Base-by-base conservation (phyloP, 2,113 vertebrate species). In the Vanacampus margaritifer region DNA sequence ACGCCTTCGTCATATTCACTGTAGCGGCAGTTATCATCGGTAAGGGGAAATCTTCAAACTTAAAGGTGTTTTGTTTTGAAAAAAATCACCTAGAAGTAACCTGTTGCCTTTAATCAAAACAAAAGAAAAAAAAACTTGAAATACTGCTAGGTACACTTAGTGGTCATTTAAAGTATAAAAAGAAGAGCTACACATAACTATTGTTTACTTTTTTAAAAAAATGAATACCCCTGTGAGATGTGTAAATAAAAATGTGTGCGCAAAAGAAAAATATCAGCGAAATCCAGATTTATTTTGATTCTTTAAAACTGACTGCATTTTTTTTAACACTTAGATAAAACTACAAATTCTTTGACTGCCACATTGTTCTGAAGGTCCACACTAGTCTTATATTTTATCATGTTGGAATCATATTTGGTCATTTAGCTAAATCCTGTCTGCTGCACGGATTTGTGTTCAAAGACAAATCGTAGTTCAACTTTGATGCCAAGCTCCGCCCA, bases 1-100 rank as follows among this genome's bases (percentile, higher is more conserved):
- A 99, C 81, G 94, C 95, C 65, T 98, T 99, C 85, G 96, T 98
- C 71, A 90, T 98, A 54, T 92, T 98, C 77, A 98, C 97, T 0
- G 39, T 99, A n/a, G 77, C 88, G 8, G 97, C 94, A 3, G 97
- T 99, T 73, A 89, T 98, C 82, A 84, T 96, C 54, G 97, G 97
- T 98, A 78, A 94, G 97, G 92, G 12, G 24, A 50, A 19, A 50
- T 60, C 1, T 23, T n/a, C 11, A 13, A 36, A 39, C 28, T 35
- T 39, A 54, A 26, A 6, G 11, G 3, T 54, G 24, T 54, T 24
- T 24, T 23, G 2, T n/a, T 14, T 3, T 26, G 23, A 46, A 17
- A 19, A 45, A 39, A 46, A 46, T 46, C 39, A 6, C 39, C 39
- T 8, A 10, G 11, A 41, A 41, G 39, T 9, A n/a, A 51, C 21